Percentiles rank a stretch among this genome's conserved stretches.
Evolutionary conservation across 1,140 invertebrate genomes (phyloP).

Genomic region (Aplysia californica): DNA sequence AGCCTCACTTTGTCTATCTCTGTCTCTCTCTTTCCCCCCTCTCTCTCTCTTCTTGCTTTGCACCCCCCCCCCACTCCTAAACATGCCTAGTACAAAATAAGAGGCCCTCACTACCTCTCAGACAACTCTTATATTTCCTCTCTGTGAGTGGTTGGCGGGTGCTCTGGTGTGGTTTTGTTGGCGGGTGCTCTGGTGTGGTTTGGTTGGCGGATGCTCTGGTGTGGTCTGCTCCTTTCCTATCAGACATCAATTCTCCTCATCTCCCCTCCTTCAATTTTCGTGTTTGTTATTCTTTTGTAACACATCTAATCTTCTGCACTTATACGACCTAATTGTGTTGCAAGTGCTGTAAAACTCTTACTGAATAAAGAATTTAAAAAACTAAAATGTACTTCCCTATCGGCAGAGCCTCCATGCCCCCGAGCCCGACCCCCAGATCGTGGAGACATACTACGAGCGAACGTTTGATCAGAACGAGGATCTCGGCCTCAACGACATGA

Average conservation of each 20-base stretch:
- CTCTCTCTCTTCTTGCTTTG: too few relatives aligned
- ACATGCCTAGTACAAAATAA: too few relatives aligned
- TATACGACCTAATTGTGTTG: not conserved
- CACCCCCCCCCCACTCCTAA: too few relatives aligned
- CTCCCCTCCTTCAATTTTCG: not conserved
- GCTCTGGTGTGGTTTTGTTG: too few relatives aligned
- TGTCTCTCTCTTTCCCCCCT: too few relatives aligned
- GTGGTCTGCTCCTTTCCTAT: too few relatives aligned
- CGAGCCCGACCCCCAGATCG: conserved; percentile 79
- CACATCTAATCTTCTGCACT: not conserved
- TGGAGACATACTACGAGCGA: conserved; percentile 85
- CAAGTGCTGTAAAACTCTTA: not conserved
- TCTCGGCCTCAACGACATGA: conserved; percentile 96
- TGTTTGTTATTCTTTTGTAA: not conserved
- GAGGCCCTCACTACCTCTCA: too few relatives aligned
- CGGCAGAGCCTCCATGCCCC: conserved; percentile 79
- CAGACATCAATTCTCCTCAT: not conserved
- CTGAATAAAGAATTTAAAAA: not conserved
- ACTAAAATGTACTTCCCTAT: not conserved
- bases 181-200: too few relatives aligned
- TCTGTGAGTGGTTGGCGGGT: too few relatives aligned
- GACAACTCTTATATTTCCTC: too few relatives aligned
- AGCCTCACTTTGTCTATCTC: too few relatives aligned
- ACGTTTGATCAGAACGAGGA: conserved; percentile 94
- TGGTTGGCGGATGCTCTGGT: too few relatives aligned